Evolutionary conservation across 2,888 invertebrate genomes (phyloP), one percentile per base, ranked within the genome.

Genomic region (Acronicta leporina): DNA sequence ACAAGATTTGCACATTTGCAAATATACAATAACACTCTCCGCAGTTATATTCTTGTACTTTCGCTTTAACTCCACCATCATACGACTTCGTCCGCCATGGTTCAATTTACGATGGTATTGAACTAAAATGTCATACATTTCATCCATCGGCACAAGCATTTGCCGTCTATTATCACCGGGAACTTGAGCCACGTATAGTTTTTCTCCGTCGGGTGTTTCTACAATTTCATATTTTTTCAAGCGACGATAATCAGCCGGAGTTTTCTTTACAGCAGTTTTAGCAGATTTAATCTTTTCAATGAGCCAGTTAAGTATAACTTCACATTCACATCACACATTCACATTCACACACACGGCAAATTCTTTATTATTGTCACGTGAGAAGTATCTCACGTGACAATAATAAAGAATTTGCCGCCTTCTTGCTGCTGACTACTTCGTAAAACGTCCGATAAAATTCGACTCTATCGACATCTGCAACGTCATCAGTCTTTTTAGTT

Each of bases 91-190:
- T 0, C 89, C 89, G 2, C 82, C 87, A 38, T 90, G 88, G 53
- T 85, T 87, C 54, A 86, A 69, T 62, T 81, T 83, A 8, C 87
- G 14, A 61, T 90, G 90, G 54, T 75, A 82, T 6, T 83, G 78
- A 0, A 77, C 75, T 70, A 90, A 81, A 38, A 89, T 84, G n/a
- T 88, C 88, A 50, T 86, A 90, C 60, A 85, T 85, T 70, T 90
- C 89, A 14, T 88, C 85, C 40, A 85, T 70, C 11, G 81, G 69
- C 3, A 89, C 86, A 51, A 63, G 50, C 68, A 64, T 63, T 74
- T 74, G 72, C 38, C 72, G 63, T 27, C 59, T 66, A 7, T 44
- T 77, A 56, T 84, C 67, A 2, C 80, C 80, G 5, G 75, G 68
- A 33, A 65, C 58, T 3, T 61, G 63, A 4, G 63, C 65, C 35